A percentile compares a stretch with the other conserved stretches of the same genome.
Conservation (phyloP, 2,888 invertebrate genomes). For the Lycophotia porphyrea region DNA sequence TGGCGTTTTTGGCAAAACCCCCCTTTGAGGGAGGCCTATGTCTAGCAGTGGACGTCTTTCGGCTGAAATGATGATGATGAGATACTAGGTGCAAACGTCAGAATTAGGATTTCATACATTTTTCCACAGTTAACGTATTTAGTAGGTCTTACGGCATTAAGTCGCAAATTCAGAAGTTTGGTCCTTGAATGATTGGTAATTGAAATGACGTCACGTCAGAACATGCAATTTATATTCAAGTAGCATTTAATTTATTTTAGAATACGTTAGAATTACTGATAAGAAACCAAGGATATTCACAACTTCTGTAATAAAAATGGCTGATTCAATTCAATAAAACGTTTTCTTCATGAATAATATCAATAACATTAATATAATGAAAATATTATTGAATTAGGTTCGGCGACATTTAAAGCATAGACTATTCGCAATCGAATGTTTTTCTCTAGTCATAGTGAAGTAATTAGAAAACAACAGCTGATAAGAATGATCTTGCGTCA, state of each 20-base stretch:
- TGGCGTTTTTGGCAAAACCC: too few species aligned
- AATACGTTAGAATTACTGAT: slow-evolving; percentile 20
- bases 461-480: slow-evolving; percentile 26
- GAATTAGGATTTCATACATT: too few species aligned
- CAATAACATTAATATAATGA: slow-evolving; percentile 17
- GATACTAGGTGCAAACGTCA: too few species aligned
- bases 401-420: slow-evolving; percentile 8
- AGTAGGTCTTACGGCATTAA: not conserved
- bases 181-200: too few species aligned
- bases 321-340: slow-evolving; percentile 31
- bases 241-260: not conserved
- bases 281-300: slow-evolving; percentile 10
- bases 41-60: too few species aligned
- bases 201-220: not conserved
- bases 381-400: slow-evolving; percentile 51
- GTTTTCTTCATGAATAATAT: slow-evolving; percentile 20
- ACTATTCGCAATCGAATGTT: slow-evolving; percentile 22
- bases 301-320: not conserved
- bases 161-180: not conserved
- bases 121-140: too few species aligned
- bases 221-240: slow-evolving; percentile 3
- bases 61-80: too few species aligned
- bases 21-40: too few species aligned
- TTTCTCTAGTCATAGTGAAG: slow-evolving; percentile 13
- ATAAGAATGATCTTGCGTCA: slow-evolving; percentile 36